Evolutionary conservation across 1,140 invertebrate genomes (phyloP).

Genomic region (Temnothorax curvispinosus): DNA sequence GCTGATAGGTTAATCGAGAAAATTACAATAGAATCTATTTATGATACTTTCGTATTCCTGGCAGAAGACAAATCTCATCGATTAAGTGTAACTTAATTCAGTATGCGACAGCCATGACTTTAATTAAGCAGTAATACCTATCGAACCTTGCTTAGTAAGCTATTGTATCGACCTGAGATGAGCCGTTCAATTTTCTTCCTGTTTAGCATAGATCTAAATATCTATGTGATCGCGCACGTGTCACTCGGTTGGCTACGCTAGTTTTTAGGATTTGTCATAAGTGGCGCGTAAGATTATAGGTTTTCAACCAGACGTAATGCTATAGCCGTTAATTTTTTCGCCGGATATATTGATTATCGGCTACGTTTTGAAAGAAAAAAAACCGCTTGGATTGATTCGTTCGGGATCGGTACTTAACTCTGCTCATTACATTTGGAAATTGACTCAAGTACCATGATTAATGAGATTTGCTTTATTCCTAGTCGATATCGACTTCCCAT

Average conservation of each 20-base stretch:
- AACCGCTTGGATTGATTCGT: neutral
- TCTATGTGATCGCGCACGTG: conserved; percentile 5
- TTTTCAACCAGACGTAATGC: conserved; percentile 9
- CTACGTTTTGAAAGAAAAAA: neutral
- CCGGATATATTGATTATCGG: conserved; percentile 33
- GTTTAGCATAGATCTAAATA: neutral
- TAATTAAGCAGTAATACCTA: conserved; percentile 18
- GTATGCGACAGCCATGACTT: neutral
- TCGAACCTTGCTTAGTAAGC: neutral
- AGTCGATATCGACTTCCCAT: conserved; percentile 33
- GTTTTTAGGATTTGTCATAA: conserved; percentile 36
- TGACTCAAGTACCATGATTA: conserved; percentile 4
- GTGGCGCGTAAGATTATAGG: conserved; percentile 23
- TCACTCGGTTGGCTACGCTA: neutral
- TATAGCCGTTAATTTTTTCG: conserved; percentile 1
- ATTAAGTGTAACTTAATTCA: conserved; percentile 23
- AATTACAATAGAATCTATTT: neutral
- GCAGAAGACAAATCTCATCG: neutral
- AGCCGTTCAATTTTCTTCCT: neutral
- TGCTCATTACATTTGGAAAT: neutral
- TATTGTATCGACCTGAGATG: neutral
- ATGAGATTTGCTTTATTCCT: neutral
- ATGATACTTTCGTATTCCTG: conserved; percentile 26
- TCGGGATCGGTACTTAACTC: conserved; percentile 4
- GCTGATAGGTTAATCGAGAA: too few relatives aligned